Evolutionary conservation across 2,888 invertebrate genomes (phyloP).

Genomic region (Cyaniris semiargus): DNA sequence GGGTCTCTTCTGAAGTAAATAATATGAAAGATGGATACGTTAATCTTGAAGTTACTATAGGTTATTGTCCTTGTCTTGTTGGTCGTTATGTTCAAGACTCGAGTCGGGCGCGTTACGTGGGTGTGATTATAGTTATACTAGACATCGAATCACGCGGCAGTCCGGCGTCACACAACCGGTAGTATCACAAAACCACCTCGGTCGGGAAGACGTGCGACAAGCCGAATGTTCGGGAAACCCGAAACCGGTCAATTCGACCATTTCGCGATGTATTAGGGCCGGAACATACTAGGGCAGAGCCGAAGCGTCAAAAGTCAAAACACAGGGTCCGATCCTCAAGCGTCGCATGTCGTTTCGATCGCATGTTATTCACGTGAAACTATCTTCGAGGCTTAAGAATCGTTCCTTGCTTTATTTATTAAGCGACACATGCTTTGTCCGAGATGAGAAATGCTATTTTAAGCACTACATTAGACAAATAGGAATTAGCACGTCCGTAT

Average conservation of each 20-base stretch:
- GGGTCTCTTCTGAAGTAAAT: no score
- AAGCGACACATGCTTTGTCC: no score
- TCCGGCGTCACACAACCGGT: constrained; percentile 54
- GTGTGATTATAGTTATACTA: not conserved
- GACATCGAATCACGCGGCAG: not conserved
- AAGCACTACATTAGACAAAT: no score
- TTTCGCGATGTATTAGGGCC: constrained; percentile 49
- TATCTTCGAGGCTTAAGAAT: no score
- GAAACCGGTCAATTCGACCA: constrained; percentile 75
- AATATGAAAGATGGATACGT: no score
- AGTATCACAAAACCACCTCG: constrained; percentile 65
- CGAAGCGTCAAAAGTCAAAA: not conserved
- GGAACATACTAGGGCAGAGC: not conserved
- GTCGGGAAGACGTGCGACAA: constrained; percentile 63
- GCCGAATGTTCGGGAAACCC: constrained; percentile 57
- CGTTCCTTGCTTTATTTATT: no score
- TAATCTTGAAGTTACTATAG: no score
- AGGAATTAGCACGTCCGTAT: no score
- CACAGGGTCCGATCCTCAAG: not conserved
- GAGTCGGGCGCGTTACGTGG: not conserved
- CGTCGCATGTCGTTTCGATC: no score
- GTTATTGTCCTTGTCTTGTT: not conserved
- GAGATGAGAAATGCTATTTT: no score
- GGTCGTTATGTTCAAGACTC: not conserved
- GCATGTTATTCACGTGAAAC: no score